A percentile compares a stretch with the other conserved stretches of the same genome.
Conservation (phyloP, 2,888 invertebrate species). For the Eueremaeus valkanovi region DNA sequence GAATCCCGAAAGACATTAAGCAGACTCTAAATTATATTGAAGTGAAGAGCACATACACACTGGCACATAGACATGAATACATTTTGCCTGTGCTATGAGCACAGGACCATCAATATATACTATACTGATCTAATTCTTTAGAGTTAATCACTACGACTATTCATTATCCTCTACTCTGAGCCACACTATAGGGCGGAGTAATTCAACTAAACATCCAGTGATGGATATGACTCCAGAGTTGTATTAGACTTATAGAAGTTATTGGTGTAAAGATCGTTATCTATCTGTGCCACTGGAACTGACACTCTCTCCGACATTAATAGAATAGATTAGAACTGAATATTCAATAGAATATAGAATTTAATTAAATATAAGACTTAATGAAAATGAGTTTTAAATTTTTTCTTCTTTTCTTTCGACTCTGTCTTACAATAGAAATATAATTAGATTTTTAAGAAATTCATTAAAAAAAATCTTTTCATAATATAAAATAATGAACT, state of each 20-base stretch:
- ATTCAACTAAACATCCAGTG: background rate
- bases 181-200: background rate
- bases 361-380: background rate
- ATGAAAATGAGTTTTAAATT: background rate
- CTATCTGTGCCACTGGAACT: background rate
- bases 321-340: background rate
- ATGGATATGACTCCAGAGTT: background rate
- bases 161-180: constrained; percentile 2
- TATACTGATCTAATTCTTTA: constrained; percentile 5
- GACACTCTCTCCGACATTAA: background rate
- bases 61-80: too few relatives aligned
- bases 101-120: background rate
- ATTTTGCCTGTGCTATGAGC: background rate
- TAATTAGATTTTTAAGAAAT: too few relatives aligned
- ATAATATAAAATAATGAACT: too few relatives aligned
- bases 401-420: background rate
- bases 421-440: too few relatives aligned
- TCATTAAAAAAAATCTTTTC: too few relatives aligned
- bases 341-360: background rate
- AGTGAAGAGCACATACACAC: background rate
- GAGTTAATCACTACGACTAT: constrained; percentile 11
- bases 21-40: constrained; percentile 7
- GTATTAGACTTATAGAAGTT: background rate
- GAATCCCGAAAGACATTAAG: constrained; percentile 15
- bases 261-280: background rate